phyloP scores from a whole-genome alignment of 2,797 vertebrate species.

The Tokudaia muenninki region DNA sequence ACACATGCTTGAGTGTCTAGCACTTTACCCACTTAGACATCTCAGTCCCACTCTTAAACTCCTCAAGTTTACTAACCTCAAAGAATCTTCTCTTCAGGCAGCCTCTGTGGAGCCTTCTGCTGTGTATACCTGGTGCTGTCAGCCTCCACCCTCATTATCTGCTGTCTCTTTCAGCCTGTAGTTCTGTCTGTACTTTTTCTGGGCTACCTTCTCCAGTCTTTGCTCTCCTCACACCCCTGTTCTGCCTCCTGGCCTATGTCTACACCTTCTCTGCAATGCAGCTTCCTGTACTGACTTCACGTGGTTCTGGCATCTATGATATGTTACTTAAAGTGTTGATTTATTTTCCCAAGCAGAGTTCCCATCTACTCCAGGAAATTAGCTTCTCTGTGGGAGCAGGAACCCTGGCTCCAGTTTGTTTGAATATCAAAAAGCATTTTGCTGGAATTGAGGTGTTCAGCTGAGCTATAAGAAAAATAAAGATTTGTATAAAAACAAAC shows the following conservation, averaged over 20 bases:
- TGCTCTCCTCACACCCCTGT: too few species aligned
- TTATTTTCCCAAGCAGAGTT: background rate
- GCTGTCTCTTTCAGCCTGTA: background rate
- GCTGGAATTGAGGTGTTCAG: background rate
- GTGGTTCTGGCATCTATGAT: background rate
- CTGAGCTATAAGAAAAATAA: background rate
- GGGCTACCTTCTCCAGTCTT: background rate
- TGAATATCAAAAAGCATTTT: background rate
- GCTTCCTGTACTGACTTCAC: background rate
- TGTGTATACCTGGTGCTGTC: accelerated
- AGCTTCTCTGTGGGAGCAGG: background rate
- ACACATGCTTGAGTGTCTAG: background rate
- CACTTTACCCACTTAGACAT: background rate
- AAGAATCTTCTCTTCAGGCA: background rate
- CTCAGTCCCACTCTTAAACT: background rate
- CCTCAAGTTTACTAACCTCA: background rate
- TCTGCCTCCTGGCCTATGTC: accelerated
- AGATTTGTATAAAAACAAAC: background rate
- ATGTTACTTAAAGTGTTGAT: background rate
- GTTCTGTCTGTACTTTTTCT: background rate
- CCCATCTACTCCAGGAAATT: background rate
- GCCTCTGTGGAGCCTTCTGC: background rate
- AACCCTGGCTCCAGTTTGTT: background rate
- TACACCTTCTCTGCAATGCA: background rate
- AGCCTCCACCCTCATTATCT: background rate